Evolutionary conservation across 2,113 vertebrate species (phyloP).

Genomic region (Eptesicus fuscus): DNA sequence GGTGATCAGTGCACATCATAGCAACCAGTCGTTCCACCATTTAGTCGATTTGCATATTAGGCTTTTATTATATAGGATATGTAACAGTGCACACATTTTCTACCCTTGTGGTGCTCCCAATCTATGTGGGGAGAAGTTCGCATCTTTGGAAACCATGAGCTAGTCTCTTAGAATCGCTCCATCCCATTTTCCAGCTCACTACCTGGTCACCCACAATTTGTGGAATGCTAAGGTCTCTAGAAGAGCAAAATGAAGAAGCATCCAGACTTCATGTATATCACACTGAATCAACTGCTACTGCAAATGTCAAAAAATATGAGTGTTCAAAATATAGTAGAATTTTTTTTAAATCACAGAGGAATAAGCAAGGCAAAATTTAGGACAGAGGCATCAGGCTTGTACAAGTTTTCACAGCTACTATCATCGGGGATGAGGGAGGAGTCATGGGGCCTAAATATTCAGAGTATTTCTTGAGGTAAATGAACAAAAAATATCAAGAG

Average conservation of each 20-base stretch:
- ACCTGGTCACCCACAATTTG: neutral
- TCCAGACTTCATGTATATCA: neutral
- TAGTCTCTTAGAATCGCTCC: neutral
- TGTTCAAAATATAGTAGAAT: neutral
- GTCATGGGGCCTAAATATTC: neutral
- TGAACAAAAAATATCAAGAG: neutral
- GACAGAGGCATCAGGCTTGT: neutral
- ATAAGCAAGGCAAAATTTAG: neutral
- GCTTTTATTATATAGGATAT: too few species aligned
- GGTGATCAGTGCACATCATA: too few species aligned
- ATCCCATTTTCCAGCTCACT: neutral
- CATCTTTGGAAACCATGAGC: neutral
- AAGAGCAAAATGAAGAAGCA: neutral
- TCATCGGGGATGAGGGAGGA: neutral
- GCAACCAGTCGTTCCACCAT: too few species aligned
- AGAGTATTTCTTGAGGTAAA: neutral
- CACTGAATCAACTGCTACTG: neutral
- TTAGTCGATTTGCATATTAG: too few species aligned
- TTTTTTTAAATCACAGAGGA: neutral
- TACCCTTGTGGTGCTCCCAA: neutral
- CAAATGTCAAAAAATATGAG: neutral
- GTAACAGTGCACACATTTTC: neutral
- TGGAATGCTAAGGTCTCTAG: neutral
- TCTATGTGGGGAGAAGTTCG: neutral
- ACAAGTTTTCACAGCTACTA: neutral